Evolutionary conservation across 2,888 invertebrate species (phyloP).

Genomic region (Cheilosia variabilis): DNA sequence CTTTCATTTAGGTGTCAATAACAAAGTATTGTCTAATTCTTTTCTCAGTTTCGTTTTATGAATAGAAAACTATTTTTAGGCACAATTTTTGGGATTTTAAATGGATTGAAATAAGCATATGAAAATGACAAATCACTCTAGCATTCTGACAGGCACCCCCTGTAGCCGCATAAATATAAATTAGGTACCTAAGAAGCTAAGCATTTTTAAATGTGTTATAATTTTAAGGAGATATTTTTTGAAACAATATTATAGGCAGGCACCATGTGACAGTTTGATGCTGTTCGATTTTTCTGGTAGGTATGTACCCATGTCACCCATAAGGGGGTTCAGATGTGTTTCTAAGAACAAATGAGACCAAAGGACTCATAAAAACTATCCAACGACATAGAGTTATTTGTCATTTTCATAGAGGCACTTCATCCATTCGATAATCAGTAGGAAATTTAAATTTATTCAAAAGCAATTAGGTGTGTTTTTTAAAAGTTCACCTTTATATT

Average conservation of each 20-base stretch:
- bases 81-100: constrained; percentile 19
- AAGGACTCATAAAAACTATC: not conserved
- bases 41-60: constrained; percentile 2
- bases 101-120: constrained; percentile 23
- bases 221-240: constrained; percentile 15
- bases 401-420: not conserved
- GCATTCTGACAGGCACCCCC: constrained; percentile 55
- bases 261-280: not conserved
- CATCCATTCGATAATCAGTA: no score
- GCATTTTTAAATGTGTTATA: constrained; percentile 11
- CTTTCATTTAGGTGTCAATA: constrained; percentile 21
- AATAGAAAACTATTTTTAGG: constrained; percentile 36
- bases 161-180: constrained; percentile 5
- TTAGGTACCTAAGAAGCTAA: not conserved
- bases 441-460: no score
- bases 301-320: not conserved
- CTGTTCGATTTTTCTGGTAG: not conserved
- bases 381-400: not conserved
- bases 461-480: no score
- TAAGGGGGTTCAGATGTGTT: not conserved
- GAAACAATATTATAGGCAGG: not conserved
- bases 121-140: constrained; percentile 61
- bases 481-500: not conserved
- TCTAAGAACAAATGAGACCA: constrained; percentile 2
- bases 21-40: constrained; percentile 19